These are phyloP conservation scores for Anabas testudineus DNA, from an alignment of 2,797 vertebrate genomes.

Conservation along the genomic window DNA sequence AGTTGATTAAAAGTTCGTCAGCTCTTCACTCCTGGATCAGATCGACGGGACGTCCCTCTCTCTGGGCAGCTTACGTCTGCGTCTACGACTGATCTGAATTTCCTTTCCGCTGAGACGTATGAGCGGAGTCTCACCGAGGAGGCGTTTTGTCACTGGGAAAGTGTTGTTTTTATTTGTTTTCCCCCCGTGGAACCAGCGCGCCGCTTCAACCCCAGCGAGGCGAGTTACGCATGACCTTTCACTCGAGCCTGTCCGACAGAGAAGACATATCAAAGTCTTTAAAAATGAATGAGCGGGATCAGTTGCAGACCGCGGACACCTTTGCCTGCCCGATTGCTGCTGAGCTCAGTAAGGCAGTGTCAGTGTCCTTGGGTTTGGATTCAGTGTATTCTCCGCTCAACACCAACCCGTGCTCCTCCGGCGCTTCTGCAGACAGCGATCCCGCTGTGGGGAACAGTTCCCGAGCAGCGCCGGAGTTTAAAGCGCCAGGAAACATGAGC, in stretches of 20 bases:
- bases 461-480: slow-evolving; percentile 30
- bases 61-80: slow-evolving; percentile 12
- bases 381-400: slow-evolving; percentile 50
- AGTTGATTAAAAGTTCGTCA: slow-evolving; percentile 45
- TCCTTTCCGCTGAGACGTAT: slow-evolving; percentile 32
- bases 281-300: slow-evolving; percentile 34
- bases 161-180: slow-evolving; percentile 39
- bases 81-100: slow-evolving; percentile 38
- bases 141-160: slow-evolving; percentile 52
- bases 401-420: slow-evolving; percentile 37
- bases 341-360: slow-evolving; percentile 76
- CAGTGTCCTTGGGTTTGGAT: slow-evolving; percentile 75
- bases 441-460: slow-evolving; percentile 9
- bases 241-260: slow-evolving; percentile 26
- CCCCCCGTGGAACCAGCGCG: slow-evolving; percentile 5
- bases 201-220: slow-evolving; percentile 2
- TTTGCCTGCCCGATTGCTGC: slow-evolving; percentile 45
- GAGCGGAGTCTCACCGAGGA: slow-evolving; percentile 46
- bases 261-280: slow-evolving; percentile 45
- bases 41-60: slow-evolving; percentile 64
- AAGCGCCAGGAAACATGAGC: slow-evolving; percentile 15
- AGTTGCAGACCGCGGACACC: slow-evolving; percentile 26
- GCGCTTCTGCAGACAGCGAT: slow-evolving; percentile 52
- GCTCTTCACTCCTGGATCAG: slow-evolving; percentile 4
- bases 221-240: slow-evolving; percentile 59